Evolutionary conservation across 2,888 invertebrate genomes (phyloP).

Genomic region (Hedya salicella): DNA sequence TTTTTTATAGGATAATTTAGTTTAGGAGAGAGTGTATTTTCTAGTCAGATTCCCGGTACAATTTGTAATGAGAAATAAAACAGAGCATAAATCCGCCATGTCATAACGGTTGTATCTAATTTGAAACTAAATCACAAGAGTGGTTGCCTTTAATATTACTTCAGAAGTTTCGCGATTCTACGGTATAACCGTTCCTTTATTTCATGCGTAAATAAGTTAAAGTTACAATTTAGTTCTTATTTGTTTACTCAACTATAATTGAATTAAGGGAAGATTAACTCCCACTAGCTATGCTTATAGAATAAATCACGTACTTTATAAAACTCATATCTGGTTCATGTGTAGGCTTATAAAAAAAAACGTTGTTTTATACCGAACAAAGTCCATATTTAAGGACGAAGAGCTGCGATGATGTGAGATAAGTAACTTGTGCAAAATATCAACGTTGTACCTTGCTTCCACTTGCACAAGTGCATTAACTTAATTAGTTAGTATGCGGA

Average conservation of each 20-base stretch:
- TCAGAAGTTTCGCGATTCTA: conserved; percentile 45
- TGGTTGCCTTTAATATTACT: conserved; percentile 17
- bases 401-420: background rate
- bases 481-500: conserved; percentile 40
- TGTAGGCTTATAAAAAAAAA: background rate
- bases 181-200: conserved; percentile 2
- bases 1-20: no score
- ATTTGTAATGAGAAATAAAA: conserved; percentile 66
- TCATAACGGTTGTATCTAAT: conserved; percentile 1
- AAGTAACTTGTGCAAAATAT: background rate
- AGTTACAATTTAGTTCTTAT: conserved; percentile 36
- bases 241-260: conserved; percentile 33
- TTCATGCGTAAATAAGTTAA: conserved; percentile 26
- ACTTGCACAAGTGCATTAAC: conserved; percentile 36
- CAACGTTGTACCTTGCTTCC: background rate
- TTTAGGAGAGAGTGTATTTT: background rate
- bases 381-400: background rate
- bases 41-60: conserved; percentile 61
- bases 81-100: background rate
- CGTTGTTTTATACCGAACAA: background rate
- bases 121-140: conserved; percentile 6
- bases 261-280: conserved; percentile 37
- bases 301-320: background rate
- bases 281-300: conserved; percentile 21
- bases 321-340: conserved; percentile 9